Percentiles rank a stretch among this genome's conserved stretches.
phyloP scores from a whole-genome alignment of 2,113 vertebrate genomes.

The Chionodraco myersi region DNA sequence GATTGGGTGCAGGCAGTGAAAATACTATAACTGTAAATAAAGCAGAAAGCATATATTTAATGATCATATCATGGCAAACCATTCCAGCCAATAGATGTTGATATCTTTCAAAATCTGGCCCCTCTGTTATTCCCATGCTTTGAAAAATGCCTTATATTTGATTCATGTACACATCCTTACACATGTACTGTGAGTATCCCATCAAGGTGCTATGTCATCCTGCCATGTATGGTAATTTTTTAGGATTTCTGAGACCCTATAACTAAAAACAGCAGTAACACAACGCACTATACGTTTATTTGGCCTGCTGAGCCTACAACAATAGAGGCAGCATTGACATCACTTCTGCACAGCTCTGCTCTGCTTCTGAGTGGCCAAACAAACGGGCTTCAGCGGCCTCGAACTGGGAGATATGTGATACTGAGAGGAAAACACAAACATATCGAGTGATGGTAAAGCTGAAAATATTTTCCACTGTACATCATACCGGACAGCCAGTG shows the following conservation, averaged over 20 bases:
- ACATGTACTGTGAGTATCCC: too few species aligned
- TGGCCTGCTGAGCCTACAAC: constrained; percentile 20
- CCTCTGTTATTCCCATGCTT: too few species aligned
- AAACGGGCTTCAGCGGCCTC: not conserved
- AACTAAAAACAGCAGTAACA: too few species aligned
- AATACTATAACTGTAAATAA: constrained; percentile 18
- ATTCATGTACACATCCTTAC: not conserved
- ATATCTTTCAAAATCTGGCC: not conserved
- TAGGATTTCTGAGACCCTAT: too few species aligned
- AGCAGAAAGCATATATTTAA: constrained; percentile 15
- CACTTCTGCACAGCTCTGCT: not conserved
- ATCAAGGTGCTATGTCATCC: not conserved
- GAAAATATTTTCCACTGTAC: not conserved
- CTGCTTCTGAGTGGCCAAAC: not conserved
- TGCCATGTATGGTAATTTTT: too few species aligned
- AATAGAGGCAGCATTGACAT: not conserved
- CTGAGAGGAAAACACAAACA: not conserved
- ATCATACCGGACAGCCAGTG: not conserved
- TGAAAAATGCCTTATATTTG: too few species aligned
- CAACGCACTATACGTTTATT: not conserved
- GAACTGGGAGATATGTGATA: not conserved
- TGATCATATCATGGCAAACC: not conserved
- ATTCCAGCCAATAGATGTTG: not conserved
- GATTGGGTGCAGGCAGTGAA: constrained; percentile 2
- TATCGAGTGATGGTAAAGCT: not conserved